A percentile compares a stretch with the other conserved stretches of the same genome.
These are phyloP conservation scores for Glaucidium brasilianum DNA, from an alignment of 2,113 vertebrate genomes.

Conservation along the genomic window DNA sequence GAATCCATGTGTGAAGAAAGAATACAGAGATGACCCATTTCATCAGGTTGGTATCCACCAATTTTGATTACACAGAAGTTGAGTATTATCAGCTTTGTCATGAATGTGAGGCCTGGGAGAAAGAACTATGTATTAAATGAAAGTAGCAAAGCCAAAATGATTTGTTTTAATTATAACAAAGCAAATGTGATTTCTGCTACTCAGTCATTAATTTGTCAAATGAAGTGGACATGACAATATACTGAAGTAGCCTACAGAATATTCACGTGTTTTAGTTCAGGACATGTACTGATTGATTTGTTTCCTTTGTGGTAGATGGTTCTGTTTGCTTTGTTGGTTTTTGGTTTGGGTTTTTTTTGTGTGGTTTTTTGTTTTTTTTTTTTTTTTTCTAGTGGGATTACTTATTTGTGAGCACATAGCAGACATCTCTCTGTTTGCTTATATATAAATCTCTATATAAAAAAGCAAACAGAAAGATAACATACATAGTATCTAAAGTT, in stretches of 20 bases:
- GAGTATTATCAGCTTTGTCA: background rate
- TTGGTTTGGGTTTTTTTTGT: background rate
- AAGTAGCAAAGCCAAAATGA: background rate
- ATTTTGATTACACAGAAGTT: background rate
- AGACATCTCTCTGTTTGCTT: background rate
- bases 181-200: background rate
- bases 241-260: background rate
- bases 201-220: background rate
- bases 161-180: background rate
- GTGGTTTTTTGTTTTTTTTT: background rate
- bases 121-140: background rate
- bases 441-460: background rate
- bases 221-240: background rate
- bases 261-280: background rate
- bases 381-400: background rate
- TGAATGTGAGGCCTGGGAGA: background rate
- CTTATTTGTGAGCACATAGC: background rate
- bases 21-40: slow-evolving; percentile 96
- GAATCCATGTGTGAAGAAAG: slow-evolving; percentile 87
- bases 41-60: slow-evolving; percentile 84
- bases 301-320: background rate
- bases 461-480: background rate
- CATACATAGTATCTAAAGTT: background rate
- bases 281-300: background rate
- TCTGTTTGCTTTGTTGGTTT: background rate